These are phyloP conservation scores for Dicrostonyx torquatus DNA, from an alignment of 2,797 vertebrate genomes.

Conservation along the genomic window DNA sequence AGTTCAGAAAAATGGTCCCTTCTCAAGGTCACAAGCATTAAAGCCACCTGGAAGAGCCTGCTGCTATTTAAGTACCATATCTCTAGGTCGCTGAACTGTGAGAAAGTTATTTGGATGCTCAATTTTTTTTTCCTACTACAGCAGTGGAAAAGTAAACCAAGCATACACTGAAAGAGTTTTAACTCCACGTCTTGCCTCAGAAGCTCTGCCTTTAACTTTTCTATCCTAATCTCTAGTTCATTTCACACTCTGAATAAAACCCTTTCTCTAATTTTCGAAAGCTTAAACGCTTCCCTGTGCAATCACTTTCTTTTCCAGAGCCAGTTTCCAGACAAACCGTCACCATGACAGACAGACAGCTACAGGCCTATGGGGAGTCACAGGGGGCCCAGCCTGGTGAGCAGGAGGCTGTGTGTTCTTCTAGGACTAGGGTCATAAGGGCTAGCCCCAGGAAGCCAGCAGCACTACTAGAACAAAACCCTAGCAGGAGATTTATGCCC, in stretches of 20 bases:
- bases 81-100: not conserved
- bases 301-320: not conserved
- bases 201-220: not conserved
- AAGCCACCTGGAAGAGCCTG: not conserved
- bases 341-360: not conserved
- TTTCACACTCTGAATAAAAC: constrained; percentile 41
- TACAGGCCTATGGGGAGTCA: not conserved
- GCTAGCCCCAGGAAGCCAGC: constrained; percentile 2
- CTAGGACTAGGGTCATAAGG: not conserved
- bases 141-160: constrained; percentile 18
- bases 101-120: not conserved
- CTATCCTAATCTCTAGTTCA: constrained; percentile 18
- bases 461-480: constrained; percentile 39
- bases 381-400: not conserved
- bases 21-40: not conserved
- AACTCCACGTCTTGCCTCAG: not conserved
- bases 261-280: constrained; percentile 19
- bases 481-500: not conserved
- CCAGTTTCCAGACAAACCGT: constrained; percentile 32
- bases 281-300: constrained; percentile 10
- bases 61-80: not conserved
- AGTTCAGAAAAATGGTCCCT: not conserved
- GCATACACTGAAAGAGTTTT: not conserved
- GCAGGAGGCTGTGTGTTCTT: not conserved
- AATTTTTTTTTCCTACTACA: not conserved